Percentiles rank a stretch among this genome's conserved stretches.
Evolutionary conservation across 1,140 invertebrate genomes (phyloP).

Genomic region (Sycophaga agraensis): DNA sequence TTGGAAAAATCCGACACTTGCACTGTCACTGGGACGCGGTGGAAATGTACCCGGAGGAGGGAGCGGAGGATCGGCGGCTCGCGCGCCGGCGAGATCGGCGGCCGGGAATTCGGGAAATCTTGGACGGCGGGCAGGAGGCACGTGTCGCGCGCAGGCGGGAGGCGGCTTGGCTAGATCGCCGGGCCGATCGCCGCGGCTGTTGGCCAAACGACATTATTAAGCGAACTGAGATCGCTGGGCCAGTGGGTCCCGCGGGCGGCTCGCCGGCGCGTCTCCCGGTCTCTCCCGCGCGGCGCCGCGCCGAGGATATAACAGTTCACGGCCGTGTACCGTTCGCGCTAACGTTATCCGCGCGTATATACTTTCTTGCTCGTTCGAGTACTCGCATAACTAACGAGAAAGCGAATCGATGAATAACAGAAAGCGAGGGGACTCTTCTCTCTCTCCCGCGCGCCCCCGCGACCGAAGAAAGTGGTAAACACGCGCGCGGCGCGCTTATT

Average conservation of each 20-base stretch:
- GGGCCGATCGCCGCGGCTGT: slow-evolving; percentile 14
- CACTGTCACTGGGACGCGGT: no score
- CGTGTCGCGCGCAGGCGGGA: no score
- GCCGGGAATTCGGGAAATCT: no score
- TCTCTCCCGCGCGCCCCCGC: neutral
- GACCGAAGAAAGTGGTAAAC: neutral
- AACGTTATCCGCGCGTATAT: slow-evolving; percentile 41
- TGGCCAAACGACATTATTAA: slow-evolving; percentile 43
- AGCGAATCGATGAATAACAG: slow-evolving; percentile 35
- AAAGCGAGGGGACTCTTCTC: slow-evolving; percentile 28
- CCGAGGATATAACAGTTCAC: slow-evolving; percentile 46
- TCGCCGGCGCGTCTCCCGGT: no score
- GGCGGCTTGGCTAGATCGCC: no score
- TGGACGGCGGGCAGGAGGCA: no score
- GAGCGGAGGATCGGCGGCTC: no score
- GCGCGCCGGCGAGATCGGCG: no score
- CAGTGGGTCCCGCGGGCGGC: slow-evolving; percentile 39
- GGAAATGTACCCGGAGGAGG: no score
- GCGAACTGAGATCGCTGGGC: slow-evolving; percentile 42
- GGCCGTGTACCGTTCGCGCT: slow-evolving; percentile 44
- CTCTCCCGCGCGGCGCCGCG: no score
- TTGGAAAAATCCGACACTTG: no score
- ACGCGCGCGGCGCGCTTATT: no score
- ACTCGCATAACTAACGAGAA: slow-evolving; percentile 35
- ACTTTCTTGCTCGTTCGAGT: slow-evolving; percentile 31